These are phyloP conservation scores for Leguminivora glycinivorella DNA, from an alignment of 1,140 invertebrate species.

Conservation along the genomic window DNA sequence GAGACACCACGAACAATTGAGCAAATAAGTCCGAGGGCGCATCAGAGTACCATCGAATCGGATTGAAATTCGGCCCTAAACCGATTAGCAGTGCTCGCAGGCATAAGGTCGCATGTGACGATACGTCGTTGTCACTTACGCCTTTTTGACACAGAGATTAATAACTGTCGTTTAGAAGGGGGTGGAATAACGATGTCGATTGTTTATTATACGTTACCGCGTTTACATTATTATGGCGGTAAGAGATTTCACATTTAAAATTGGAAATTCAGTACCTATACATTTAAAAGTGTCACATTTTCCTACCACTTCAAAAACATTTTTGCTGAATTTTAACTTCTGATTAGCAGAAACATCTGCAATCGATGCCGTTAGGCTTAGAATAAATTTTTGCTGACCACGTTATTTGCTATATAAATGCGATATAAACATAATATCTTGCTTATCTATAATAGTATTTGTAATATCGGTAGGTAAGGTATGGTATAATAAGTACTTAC, in stretches of 20 bases:
- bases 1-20: conserved; percentile 10
- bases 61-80: conserved; percentile 14
- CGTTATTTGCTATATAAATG: too few species aligned
- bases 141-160: neutral
- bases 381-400: too few species aligned
- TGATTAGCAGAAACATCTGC: too few species aligned
- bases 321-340: too few species aligned
- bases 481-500: too few species aligned
- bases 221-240: neutral
- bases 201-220: conserved; percentile 12
- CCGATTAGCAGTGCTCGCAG: neutral
- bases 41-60: conserved; percentile 16
- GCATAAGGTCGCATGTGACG: neutral
- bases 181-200: conserved; percentile 3
- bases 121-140: neutral
- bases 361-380: too few species aligned
- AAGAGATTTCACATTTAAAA: neutral
- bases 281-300: too few species aligned
- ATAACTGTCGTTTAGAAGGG: conserved; percentile 7
- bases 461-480: too few species aligned
- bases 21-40: neutral
- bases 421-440: too few species aligned
- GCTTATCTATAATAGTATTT: too few species aligned
- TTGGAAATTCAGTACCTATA: neutral
- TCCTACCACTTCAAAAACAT: too few species aligned